These are phyloP conservation scores for Fukomys damarensis DNA, from an alignment of 2,113 vertebrate species.

Conservation along the genomic window DNA sequence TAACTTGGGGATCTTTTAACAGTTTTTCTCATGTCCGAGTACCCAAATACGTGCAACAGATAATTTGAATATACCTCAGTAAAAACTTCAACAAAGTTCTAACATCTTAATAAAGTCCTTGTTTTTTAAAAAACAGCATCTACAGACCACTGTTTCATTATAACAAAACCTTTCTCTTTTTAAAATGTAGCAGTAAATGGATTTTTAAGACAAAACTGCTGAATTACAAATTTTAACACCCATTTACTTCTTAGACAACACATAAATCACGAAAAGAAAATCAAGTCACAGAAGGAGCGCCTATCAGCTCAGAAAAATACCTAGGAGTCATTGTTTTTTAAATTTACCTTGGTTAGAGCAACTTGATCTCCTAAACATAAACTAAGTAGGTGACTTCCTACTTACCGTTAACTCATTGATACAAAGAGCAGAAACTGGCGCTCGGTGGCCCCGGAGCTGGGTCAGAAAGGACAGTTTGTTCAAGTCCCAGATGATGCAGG, in stretches of 20 bases:
- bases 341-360: neutral
- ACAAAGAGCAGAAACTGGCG: constrained; percentile 96
- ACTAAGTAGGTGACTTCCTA: neutral
- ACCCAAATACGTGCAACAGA: neutral
- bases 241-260: constrained; percentile 2
- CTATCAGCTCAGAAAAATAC: neutral
- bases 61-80: neutral
- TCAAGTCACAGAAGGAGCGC: neutral
- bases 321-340: neutral
- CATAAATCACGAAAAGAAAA: neutral
- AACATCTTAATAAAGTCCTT: neutral
- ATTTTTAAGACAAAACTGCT: neutral
- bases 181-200: neutral
- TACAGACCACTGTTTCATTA: neutral
- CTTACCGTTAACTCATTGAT: constrained; percentile 98
- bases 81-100: neutral
- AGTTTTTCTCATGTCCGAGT: neutral
- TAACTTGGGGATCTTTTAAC: neutral
- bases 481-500: constrained; percentile 99
- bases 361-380: neutral
- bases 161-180: neutral
- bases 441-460: constrained; percentile 96
- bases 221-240: neutral
- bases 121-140: neutral
- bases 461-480: constrained; percentile 98